Evolutionary conservation across 1,140 invertebrate genomes (phyloP).

Genomic region (Zelostemma sp.): DNA sequence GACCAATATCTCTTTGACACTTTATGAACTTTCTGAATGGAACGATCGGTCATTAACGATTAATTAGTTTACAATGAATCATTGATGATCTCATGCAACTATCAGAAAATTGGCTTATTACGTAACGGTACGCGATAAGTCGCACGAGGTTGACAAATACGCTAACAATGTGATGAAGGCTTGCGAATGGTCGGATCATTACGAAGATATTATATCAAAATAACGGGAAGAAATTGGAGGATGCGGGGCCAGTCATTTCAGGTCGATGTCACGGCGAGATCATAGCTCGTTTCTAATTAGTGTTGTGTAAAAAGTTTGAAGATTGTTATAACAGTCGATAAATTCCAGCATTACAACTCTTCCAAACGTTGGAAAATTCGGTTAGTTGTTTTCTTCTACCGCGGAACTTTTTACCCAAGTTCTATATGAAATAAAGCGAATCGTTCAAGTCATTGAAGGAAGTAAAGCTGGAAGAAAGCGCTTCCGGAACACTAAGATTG

Average conservation of each 20-base stretch:
- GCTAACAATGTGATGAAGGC: constrained; percentile 30
- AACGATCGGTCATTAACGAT: too few species aligned
- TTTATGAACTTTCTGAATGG: too few species aligned
- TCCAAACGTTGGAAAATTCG: too few species aligned
- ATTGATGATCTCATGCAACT: neutral
- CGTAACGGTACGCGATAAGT: neutral
- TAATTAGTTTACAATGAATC: too few species aligned
- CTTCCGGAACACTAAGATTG: too few species aligned
- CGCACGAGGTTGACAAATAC: constrained; percentile 28
- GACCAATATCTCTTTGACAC: too few species aligned
- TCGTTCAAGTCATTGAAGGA: too few species aligned
- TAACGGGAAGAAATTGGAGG: constrained; percentile 39
- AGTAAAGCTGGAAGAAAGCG: too few species aligned
- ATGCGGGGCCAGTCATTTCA: constrained; percentile 36
- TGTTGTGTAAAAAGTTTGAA: neutral
- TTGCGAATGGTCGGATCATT: neutral
- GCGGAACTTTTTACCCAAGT: too few species aligned
- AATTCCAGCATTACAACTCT: too few species aligned
- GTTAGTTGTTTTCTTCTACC: too few species aligned
- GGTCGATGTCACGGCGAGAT: constrained; percentile 19
- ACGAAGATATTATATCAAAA: constrained; percentile 35
- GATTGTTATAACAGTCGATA: neutral
- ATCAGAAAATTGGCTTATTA: neutral
- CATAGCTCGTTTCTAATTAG: constrained; percentile 32
- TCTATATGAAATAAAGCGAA: too few species aligned